Base-by-base conservation (phyloP, 2,888 invertebrate species). In the Caradrina clavipalpis region DNA sequence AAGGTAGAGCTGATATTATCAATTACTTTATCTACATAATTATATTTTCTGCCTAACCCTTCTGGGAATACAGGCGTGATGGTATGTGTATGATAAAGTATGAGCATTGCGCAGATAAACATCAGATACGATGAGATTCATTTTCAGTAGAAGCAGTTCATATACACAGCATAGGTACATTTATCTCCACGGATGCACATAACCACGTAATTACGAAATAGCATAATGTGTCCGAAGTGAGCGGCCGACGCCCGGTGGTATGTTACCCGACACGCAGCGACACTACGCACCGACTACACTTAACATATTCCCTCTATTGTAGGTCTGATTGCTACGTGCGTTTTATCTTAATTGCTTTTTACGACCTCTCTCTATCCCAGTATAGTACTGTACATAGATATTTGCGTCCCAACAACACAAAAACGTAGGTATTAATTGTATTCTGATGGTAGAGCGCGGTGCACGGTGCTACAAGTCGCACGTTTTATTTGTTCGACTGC, bases 341-440 rank as follows among this genome's bases (percentile, higher is more conserved):
- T 77, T 75, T 75, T 80, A 80, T 83, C 69, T 75, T 80, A 76
- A 82, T 82, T 79, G 73, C 61, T 73, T 79, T 76, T 82, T 70
- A 84, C 66, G 69, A 73, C 39, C 64, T 35, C 60, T 51, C 56
- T 76, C 58, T 65, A 42, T 64, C 50, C 45, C 57, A n/a, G 21
- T 58, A 47, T 45, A 42, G 8, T 45, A 45, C 45, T 45, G 5
- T 17, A 17, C 45, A 45, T 17, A 45, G 53, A 77, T 54, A 74
- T 76, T 71, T 77, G 84, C 59, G 69, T 73, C 51, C 51, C 45
- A 65, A 68, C 71, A 55, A 54, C 63, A 76, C 62, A 74, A 76
- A 74, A 73, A 69, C 50, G 4, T 26, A 26, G n/a, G 63, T 60
- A 57, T 75, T 61, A 65, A 69, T 69, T 39, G 67, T 68, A 64